Evolutionary conservation across 2,113 vertebrate genomes (phyloP), one percentile per base, ranked within the genome.

Genomic region (Aspiorhynchus laticeps): DNA sequence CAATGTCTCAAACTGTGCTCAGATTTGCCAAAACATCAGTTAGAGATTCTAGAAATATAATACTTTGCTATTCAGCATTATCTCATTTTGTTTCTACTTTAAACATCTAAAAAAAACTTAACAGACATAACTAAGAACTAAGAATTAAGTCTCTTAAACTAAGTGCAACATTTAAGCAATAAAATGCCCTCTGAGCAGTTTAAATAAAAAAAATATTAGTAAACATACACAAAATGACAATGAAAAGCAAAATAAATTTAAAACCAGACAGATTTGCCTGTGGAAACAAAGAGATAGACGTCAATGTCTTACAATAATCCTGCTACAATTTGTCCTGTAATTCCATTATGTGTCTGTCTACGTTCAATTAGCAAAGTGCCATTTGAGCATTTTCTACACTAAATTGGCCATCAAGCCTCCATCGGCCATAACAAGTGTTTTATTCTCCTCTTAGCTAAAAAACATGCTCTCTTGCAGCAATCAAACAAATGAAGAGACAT

Each of bases 401-500:
- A 84, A 74, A 84, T 74, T 73, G 69, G 11, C 48, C 48, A 84
- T 84, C 82, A 84, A 74, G 82, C 48, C 46, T 15, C 67, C 48
- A 56, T 73, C 46, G 24, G 67, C 82, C 21, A 74, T 26, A 56
- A 74, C 31, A 84, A 84, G 21, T 19, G 48, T 83, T 83, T 69
- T 51, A 67, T 67, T 82, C 36, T 81, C 41, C 63, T 69, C 80
- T 51, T 83, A 82, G 26, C 81, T 51, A 33, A 24, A 83, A 84
- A 67, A 28, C 43, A 83, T 11, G 24, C 28, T 56, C 67, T 36
- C 31, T 74, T 41, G 48, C 31, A n/a, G 67, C 82, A 84, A 59
- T 84, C 67, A 84, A 74, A 74, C 48, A 84, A 84, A 74, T 84
- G 31, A 84, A 84, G 46, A 69, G 41, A 83, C 43, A 43, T 65